Evolutionary conservation across 2,113 vertebrate genomes (phyloP).

Genomic region (Lasiurus cinereus): DNA sequence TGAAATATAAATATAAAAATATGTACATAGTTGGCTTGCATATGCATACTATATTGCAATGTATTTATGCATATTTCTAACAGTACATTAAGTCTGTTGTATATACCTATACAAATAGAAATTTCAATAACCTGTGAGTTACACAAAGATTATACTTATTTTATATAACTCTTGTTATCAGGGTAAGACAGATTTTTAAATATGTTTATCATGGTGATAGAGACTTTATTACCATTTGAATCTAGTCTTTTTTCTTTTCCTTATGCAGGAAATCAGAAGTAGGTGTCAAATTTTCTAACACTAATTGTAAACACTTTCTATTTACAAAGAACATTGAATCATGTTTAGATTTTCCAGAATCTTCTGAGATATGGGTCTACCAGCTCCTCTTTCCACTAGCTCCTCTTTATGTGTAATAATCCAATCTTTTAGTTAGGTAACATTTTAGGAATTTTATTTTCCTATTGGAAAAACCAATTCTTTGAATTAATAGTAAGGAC

Average conservation of each 20-base stretch:
- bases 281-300: conserved; percentile 16
- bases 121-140: conserved; percentile 42
- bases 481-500: neutral
- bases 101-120: neutral
- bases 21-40: neutral
- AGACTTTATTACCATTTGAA: neutral
- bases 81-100: neutral
- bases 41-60: conserved; percentile 7
- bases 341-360: conserved; percentile 61
- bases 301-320: conserved; percentile 64
- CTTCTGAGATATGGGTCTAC: conserved; percentile 50
- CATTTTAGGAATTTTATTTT: neutral
- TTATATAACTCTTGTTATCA: conserved; percentile 42
- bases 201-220: neutral
- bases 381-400: conserved; percentile 52
- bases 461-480: neutral
- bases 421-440: neutral
- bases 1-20: conserved; percentile 48
- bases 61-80: conserved; percentile 21
- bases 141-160: neutral
- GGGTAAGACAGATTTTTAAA: neutral
- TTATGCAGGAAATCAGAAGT: neutral
- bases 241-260: neutral
- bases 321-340: conserved; percentile 54
- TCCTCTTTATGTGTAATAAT: conserved; percentile 18